Percentiles rank a stretch among this genome's conserved stretches.
These are phyloP conservation scores for Hemiscyllium ocellatum DNA, from an alignment of 2,113 vertebrate species.

Conservation along the genomic window DNA sequence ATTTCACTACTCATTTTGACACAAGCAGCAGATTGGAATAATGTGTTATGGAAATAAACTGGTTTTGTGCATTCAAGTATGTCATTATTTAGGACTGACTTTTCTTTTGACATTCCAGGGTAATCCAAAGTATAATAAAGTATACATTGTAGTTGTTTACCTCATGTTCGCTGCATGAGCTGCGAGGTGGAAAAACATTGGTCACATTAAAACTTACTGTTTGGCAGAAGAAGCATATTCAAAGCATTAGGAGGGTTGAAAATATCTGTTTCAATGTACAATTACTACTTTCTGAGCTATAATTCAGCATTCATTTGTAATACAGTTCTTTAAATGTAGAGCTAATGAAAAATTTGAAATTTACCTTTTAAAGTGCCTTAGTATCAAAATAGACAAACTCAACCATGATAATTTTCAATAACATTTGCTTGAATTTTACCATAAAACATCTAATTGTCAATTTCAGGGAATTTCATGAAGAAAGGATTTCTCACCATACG, in stretches of 20 bases:
- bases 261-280: neutral
- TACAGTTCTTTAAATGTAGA: neutral
- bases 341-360: neutral
- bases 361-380: neutral
- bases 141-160: constrained; percentile 17
- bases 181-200: neutral
- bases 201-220: neutral
- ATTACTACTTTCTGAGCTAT: neutral
- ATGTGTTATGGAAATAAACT: constrained; percentile 37
- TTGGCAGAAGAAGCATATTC: neutral
- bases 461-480: too few species aligned
- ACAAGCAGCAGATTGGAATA: constrained; percentile 36
- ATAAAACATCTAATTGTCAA: too few species aligned
- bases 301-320: neutral
- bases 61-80: constrained; percentile 36
- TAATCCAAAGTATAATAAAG: constrained; percentile 37
- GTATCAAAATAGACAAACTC: neutral
- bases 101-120: constrained; percentile 31
- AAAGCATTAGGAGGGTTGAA: neutral
- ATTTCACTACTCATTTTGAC: constrained; percentile 38
- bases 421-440: neutral
- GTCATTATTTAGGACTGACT: constrained; percentile 36
- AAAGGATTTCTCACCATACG: too few species aligned
- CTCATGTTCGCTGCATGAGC: constrained; percentile 23
- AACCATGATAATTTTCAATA: neutral